A percentile compares a stretch with the other conserved stretches of the same genome.
Evolutionary conservation across 2,888 invertebrate genomes (phyloP).

Genomic region (Mimachlamys varia): DNA sequence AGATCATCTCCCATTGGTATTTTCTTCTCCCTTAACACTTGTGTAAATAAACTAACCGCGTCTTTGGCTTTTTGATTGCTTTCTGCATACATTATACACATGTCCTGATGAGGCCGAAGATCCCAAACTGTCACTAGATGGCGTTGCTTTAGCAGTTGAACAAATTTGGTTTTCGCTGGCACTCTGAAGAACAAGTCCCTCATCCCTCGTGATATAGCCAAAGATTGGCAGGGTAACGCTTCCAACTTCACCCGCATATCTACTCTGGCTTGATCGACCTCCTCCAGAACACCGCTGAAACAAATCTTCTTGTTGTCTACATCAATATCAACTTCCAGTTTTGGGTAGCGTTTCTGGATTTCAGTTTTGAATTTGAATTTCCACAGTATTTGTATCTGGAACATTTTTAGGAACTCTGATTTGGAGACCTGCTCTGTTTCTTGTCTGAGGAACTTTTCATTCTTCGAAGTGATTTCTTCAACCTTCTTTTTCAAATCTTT

Average conservation of each 20-base stretch:
- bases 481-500: constrained; percentile 41
- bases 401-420: constrained; percentile 36
- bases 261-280: constrained; percentile 29
- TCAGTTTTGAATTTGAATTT: constrained; percentile 45
- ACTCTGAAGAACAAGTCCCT: background rate
- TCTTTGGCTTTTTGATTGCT: background rate
- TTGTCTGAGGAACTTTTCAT: background rate
- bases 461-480: constrained; percentile 29
- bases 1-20: background rate
- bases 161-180: constrained; percentile 41
- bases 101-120: constrained; percentile 11
- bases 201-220: background rate
- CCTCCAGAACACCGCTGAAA: constrained; percentile 42
- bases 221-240: background rate
- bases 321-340: constrained; percentile 38
- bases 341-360: constrained; percentile 38
- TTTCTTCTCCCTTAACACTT: background rate
- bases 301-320: constrained; percentile 43
- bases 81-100: background rate
- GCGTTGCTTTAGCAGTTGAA: constrained; percentile 40
- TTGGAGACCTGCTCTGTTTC: constrained; percentile 39
- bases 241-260: background rate
- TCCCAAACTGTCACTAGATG: constrained; percentile 44
- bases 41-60: background rate
- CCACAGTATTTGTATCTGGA: constrained; percentile 41